Evolutionary conservation across 2,888 invertebrate genomes (phyloP).

Genomic region (Heliconius erato): DNA sequence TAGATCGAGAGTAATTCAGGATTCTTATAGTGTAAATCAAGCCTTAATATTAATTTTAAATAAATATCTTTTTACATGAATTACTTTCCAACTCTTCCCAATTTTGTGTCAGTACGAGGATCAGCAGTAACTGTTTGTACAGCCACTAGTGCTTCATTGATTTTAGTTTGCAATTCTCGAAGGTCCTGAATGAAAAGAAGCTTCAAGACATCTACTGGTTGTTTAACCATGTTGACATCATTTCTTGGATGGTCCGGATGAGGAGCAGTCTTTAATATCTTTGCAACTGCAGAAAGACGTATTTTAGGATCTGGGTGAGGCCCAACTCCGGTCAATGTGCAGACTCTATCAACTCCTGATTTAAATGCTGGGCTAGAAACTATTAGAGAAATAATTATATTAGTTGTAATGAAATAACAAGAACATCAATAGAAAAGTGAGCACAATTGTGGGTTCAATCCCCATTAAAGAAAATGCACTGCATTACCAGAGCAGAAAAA

Average conservation of each 20-base stretch:
- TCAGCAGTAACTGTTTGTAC: conserved; percentile 97
- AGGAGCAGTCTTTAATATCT: conserved; percentile 91
- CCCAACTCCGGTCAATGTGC: conserved; percentile 86
- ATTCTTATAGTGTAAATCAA: background rate
- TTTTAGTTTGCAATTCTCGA: conserved; percentile 94
- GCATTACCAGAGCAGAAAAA: too few species aligned
- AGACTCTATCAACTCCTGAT: conserved; percentile 91
- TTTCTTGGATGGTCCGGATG: conserved; percentile 88
- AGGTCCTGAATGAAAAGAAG: conserved; percentile 94
- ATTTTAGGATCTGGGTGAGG: conserved; percentile 79
- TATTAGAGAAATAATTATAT: conserved; percentile 71
- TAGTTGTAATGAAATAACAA: background rate
- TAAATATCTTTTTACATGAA: conserved; percentile 12
- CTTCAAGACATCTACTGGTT: conserved; percentile 89
- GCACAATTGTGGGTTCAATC: too few species aligned
- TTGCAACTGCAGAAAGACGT: conserved; percentile 88
- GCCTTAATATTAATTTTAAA: background rate
- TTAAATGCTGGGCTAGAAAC: conserved; percentile 94
- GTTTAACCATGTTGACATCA: conserved; percentile 69
- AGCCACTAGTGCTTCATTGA: conserved; percentile 97
- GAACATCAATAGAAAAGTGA: background rate
- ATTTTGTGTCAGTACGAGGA: conserved; percentile 97
- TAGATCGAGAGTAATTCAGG: too few species aligned
- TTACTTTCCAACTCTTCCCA: conserved; percentile 95
- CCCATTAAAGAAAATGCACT: too few species aligned